phyloP scores from a whole-genome alignment of 2,888 invertebrate genomes.

The Erannis defoliaria region DNA sequence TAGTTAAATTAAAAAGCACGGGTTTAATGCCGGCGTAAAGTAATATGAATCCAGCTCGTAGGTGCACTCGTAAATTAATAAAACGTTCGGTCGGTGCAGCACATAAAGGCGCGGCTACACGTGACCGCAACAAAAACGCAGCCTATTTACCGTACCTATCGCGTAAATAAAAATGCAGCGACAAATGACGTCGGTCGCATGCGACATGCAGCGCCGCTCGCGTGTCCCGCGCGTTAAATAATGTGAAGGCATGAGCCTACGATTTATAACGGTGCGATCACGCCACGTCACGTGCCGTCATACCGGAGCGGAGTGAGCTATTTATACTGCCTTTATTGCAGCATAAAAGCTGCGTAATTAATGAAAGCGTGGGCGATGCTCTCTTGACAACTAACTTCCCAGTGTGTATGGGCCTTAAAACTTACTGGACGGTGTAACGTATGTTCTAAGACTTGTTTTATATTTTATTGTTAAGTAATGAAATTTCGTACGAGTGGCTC shows the following conservation, averaged over 20 bases:
- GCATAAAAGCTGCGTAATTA: conserved; percentile 60
- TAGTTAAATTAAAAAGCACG: conserved; percentile 23
- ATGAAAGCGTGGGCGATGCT: conserved; percentile 51
- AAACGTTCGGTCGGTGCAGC: conserved; percentile 29
- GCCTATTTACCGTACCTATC: conserved; percentile 30
- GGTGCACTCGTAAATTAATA: conserved; percentile 37
- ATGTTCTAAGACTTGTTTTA: conserved; percentile 5
- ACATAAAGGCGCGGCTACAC: conserved; percentile 32
- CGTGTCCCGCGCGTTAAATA: conserved; percentile 65
- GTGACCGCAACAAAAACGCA: conserved; percentile 37
- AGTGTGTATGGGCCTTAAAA: conserved; percentile 29
- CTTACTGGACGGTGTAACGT: conserved; percentile 1
- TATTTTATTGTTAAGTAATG: conserved; percentile 12
- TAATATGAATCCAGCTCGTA: conserved; percentile 13
- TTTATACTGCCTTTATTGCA: conserved; percentile 57
- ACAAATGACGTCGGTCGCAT: conserved; percentile 49
- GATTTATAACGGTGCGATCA: conserved; percentile 56
- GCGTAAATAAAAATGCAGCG: conserved; percentile 47
- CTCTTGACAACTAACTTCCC: conserved; percentile 30
- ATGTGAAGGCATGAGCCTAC: conserved; percentile 60
- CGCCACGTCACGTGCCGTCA: conserved; percentile 54
- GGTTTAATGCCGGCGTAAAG: conserved; percentile 18
- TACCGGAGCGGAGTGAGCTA: conserved; percentile 48
- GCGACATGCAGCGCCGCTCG: conserved; percentile 43
- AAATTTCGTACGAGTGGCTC: conserved; percentile 9